Conservation (phyloP, 2,113 vertebrate species). For the Ovis canadensis region DNA sequence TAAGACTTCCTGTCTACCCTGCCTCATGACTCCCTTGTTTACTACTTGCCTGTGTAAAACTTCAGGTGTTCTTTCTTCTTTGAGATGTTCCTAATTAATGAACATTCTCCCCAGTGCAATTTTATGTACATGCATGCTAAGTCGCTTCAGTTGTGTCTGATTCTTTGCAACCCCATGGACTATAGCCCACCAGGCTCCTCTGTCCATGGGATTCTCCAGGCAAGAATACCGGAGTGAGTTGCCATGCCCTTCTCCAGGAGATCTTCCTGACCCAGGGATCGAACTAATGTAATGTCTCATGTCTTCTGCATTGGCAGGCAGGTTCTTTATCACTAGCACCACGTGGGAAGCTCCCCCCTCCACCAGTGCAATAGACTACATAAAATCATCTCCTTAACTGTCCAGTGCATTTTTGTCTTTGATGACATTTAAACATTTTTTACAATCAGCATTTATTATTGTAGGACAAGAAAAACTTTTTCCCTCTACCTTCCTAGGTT, state of each 20-base stretch:
- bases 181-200: neutral
- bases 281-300: neutral
- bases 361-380: neutral
- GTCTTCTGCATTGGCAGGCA: neutral
- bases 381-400: constrained; percentile 5
- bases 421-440: neutral
- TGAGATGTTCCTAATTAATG: neutral
- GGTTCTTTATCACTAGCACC: neutral
- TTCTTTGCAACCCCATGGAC: neutral
- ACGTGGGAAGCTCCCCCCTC: neutral
- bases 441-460: neutral
- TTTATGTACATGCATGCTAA: neutral
- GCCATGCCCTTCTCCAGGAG: neutral
- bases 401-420: neutral
- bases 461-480: neutral
- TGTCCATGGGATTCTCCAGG: neutral
- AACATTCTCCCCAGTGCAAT: neutral
- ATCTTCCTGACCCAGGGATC: neutral
- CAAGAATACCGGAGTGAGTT: neutral
- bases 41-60: neutral
- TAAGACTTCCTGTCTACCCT: neutral
- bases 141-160: neutral
- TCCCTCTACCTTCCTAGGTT: neutral
- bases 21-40: neutral
- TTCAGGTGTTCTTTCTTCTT: neutral